Percentiles rank a stretch among this genome's conserved stretches.
Conservation (phyloP, 2,888 invertebrate species). For the Brenthis daphne region DNA sequence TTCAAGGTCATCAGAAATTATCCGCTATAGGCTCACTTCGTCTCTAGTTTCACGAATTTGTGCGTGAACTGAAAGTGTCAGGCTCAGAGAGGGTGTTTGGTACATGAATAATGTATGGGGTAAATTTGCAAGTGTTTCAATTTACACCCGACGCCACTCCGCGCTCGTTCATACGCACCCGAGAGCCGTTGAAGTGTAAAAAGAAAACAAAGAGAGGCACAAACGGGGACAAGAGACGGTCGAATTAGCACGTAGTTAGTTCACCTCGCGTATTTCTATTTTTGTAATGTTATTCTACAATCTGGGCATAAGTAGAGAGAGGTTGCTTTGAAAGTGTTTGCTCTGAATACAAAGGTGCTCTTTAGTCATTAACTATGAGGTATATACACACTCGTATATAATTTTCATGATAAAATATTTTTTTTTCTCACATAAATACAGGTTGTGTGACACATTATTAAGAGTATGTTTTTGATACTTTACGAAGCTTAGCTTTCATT, state of each 20-base stretch:
- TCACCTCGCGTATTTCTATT: constrained; percentile 29
- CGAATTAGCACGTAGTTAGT: constrained; percentile 45
- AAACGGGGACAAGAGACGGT: constrained; percentile 47
- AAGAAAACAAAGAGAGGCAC: constrained; percentile 68
- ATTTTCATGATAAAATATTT: neutral
- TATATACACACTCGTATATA: neutral
- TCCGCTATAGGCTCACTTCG: constrained; percentile 16
- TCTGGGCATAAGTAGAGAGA: neutral
- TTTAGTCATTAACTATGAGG: neutral
- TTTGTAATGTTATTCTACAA: constrained; percentile 15
- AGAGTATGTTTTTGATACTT: no score
- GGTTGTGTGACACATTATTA: neutral
- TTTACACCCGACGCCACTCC: constrained; percentile 78
- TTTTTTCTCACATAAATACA: neutral
- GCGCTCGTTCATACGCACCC: constrained; percentile 68
- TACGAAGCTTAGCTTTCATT: no score
- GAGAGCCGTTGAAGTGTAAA: constrained; percentile 75
- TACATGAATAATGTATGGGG: constrained; percentile 80
- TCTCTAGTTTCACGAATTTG: constrained; percentile 58
- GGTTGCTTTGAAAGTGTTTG: neutral
- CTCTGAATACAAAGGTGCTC: neutral
- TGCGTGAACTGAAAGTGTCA: constrained; percentile 68
- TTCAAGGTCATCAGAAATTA: constrained; percentile 30
- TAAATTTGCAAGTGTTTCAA: constrained; percentile 83
- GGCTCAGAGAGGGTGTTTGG: constrained; percentile 68